These are phyloP conservation scores for Heliconius aoede DNA, from an alignment of 2,888 invertebrate species.

Conservation along the genomic window DNA sequence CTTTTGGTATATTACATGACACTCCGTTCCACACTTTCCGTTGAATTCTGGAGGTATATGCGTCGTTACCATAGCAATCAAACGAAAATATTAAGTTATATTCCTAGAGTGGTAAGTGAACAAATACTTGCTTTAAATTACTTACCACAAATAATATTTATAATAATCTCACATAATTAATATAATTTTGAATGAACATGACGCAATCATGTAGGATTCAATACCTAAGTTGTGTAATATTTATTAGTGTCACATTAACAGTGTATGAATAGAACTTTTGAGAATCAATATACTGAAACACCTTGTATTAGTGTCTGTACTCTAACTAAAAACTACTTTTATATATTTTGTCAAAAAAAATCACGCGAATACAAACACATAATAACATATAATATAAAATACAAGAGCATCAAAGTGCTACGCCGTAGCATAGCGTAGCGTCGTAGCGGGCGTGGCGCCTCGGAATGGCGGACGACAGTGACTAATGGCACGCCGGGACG, in stretches of 20 bases:
- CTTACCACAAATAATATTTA: not conserved
- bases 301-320: not conserved
- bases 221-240: not conserved
- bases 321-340: not conserved
- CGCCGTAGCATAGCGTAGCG: slow-evolving; percentile 64
- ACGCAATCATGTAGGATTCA: not conserved
- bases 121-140: too few relatives aligned
- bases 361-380: slow-evolving; percentile 10
- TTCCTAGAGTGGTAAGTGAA: too few relatives aligned
- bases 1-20: not conserved
- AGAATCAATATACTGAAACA: too few relatives aligned
- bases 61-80: too few relatives aligned
- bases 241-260: not conserved
- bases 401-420: slow-evolving; percentile 47
- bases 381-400: slow-evolving; percentile 22
- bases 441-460: slow-evolving; percentile 78
- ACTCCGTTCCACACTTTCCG: too few relatives aligned
- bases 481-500: slow-evolving; percentile 81
- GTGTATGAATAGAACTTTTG: too few relatives aligned
- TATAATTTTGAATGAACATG: not conserved
- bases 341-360: too few relatives aligned
- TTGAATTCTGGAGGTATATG: too few relatives aligned
- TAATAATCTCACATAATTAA: not conserved
- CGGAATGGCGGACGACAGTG: slow-evolving; percentile 82
- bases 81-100: too few relatives aligned